These are phyloP conservation scores for Dicerorhinus sumatrensis DNA, from an alignment of 2,113 vertebrate genomes.

Conservation along the genomic window DNA sequence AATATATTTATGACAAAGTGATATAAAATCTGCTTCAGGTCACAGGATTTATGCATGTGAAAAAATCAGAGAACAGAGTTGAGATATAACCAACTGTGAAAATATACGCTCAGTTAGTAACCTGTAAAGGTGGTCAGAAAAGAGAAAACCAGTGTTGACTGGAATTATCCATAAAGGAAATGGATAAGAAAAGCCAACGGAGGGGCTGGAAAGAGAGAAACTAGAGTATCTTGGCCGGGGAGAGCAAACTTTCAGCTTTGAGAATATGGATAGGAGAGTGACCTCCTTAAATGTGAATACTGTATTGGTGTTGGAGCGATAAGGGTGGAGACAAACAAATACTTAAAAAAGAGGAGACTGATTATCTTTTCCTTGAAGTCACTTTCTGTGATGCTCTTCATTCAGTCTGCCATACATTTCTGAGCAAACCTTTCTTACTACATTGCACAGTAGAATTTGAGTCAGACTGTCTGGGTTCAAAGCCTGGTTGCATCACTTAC, in stretches of 20 bases:
- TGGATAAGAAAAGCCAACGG: not conserved
- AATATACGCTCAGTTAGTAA: slow-evolving; percentile 5
- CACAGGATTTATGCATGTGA: not conserved
- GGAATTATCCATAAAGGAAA: not conserved
- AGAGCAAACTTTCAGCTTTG: not conserved
- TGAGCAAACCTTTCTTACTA: not conserved
- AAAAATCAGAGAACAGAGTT: slow-evolving; percentile 22
- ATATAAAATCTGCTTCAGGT: slow-evolving; percentile 1
- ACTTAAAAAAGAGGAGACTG: not conserved
- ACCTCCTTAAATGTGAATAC: not conserved
- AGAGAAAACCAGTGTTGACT: not conserved
- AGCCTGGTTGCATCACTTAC: not conserved
- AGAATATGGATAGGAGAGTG: not conserved
- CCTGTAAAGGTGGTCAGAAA: not conserved
- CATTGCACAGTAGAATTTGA: not conserved
- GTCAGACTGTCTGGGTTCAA: not conserved
- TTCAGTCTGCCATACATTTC: not conserved
- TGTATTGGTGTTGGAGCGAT: not conserved
- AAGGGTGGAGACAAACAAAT: not conserved
- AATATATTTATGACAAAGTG: not conserved
- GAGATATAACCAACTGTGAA: not conserved
- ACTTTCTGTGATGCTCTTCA: not conserved
- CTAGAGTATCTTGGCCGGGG: not conserved
- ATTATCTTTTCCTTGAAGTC: not conserved
- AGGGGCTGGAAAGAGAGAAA: accelerated